These are phyloP conservation scores for Drosophila ironensis DNA, from an alignment of 1,140 invertebrate species.

Conservation along the genomic window DNA sequence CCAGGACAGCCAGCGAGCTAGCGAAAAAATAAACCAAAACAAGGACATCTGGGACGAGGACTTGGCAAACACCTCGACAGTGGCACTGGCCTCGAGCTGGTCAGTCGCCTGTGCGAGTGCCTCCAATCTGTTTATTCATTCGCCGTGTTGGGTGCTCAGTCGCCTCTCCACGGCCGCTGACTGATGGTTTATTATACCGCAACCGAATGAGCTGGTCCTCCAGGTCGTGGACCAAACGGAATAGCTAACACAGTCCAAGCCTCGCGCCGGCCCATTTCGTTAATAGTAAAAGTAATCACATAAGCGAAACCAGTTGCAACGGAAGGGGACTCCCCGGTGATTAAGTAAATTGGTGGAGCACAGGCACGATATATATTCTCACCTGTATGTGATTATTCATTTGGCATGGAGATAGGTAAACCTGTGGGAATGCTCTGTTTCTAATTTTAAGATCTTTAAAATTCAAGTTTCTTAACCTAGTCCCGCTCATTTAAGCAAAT, in stretches of 20 bases:
- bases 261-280: constrained; percentile 22
- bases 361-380: neutral
- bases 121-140: constrained; percentile 55
- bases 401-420: neutral
- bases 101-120: constrained; percentile 20
- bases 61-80: constrained; percentile 20
- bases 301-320: constrained; percentile 11
- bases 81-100: constrained; percentile 12
- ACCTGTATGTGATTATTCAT: neutral
- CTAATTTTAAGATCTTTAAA: no score
- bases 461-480: no score
- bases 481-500: no score
- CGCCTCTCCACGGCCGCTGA: constrained; percentile 27
- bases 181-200: constrained; percentile 65
- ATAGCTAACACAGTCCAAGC: neutral
- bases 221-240: constrained; percentile 7
- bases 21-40: neutral
- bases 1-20: constrained; percentile 13
- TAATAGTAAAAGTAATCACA: constrained; percentile 55
- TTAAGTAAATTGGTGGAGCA: constrained; percentile 22
- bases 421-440: no score
- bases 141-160: constrained; percentile 12
- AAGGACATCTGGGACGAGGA: neutral
- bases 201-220: constrained; percentile 1
- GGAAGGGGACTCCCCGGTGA: neutral